Evolutionary conservation across 2,113 vertebrate genomes (phyloP).

Genomic region (Tichodroma muraria): DNA sequence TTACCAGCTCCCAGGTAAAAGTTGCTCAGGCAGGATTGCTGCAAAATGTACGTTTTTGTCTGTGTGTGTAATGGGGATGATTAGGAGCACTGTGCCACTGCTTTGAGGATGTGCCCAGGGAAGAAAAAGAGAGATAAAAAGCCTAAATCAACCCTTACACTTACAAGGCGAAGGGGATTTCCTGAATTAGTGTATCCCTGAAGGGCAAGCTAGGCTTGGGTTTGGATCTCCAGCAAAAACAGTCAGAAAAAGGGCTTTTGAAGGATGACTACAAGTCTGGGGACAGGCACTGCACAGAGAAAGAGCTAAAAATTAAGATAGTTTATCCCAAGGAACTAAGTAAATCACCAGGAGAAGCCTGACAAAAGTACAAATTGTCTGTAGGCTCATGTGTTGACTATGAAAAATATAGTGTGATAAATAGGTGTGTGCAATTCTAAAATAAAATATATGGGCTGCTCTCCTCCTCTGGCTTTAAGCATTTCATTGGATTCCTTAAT

Average conservation of each 20-base stretch:
- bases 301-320: neutral
- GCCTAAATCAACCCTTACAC: neutral
- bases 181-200: neutral
- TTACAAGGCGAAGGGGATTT: neutral
- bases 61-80: neutral
- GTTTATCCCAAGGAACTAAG: neutral
- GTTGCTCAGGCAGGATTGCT: neutral
- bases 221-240: neutral
- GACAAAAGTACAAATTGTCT: neutral
- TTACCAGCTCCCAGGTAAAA: neutral
- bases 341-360: neutral
- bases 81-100: neutral
- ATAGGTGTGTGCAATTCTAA: neutral
- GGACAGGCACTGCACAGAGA: neutral
- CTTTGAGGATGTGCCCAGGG: neutral
- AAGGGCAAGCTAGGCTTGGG: neutral
- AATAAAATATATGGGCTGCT: neutral
- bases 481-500: neutral
- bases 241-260: neutral
- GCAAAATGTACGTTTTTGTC: neutral
- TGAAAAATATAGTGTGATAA: neutral
- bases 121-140: neutral
- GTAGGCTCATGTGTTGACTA: neutral
- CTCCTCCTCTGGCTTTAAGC: neutral
- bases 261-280: neutral